Percentiles rank a stretch among this genome's conserved stretches.
These are phyloP conservation scores for Urophycis tenuis DNA, from an alignment of 2,797 vertebrate species.

Conservation along the genomic window DNA sequence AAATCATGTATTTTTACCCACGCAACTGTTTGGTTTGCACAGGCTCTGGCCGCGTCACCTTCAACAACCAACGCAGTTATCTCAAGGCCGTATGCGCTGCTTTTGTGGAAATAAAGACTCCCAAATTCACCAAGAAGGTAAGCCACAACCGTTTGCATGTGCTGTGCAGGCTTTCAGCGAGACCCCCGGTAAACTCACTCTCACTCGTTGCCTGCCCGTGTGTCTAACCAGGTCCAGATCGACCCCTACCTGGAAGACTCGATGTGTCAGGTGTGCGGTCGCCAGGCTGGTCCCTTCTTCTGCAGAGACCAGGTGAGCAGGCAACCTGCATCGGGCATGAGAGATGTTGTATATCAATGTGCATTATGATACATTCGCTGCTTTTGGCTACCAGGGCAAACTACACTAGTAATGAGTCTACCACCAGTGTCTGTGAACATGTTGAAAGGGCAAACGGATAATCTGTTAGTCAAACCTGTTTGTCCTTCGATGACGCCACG, in stretches of 20 bases:
- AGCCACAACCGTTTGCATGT: background rate
- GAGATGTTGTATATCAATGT: background rate
- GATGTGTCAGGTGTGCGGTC: constrained; percentile 90
- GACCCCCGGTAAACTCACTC: background rate
- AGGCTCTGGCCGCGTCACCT: constrained; percentile 99
- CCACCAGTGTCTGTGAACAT: background rate
- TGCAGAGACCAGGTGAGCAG: constrained; percentile 90
- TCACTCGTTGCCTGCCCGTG: background rate
- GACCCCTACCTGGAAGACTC: constrained; percentile 97
- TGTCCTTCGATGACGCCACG: too few relatives aligned
- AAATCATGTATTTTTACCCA: background rate
- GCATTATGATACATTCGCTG: background rate
- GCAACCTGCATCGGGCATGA: too few relatives aligned
- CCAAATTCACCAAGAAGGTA: constrained; percentile 99
- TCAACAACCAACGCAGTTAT: constrained; percentile 97
- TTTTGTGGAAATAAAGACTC: constrained; percentile 97
- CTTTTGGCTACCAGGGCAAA: background rate
- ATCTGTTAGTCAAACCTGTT: background rate
- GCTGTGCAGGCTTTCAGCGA: too few relatives aligned
- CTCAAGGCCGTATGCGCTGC: constrained; percentile 95
- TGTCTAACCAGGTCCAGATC: constrained; percentile 84
- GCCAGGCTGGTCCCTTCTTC: constrained; percentile 95
- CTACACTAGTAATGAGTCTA: background rate
- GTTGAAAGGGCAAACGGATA: too few relatives aligned
- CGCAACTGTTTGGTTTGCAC: background rate